Conservation (phyloP, 2,797 vertebrate genomes). For the Crocidura indochinensis region DNA sequence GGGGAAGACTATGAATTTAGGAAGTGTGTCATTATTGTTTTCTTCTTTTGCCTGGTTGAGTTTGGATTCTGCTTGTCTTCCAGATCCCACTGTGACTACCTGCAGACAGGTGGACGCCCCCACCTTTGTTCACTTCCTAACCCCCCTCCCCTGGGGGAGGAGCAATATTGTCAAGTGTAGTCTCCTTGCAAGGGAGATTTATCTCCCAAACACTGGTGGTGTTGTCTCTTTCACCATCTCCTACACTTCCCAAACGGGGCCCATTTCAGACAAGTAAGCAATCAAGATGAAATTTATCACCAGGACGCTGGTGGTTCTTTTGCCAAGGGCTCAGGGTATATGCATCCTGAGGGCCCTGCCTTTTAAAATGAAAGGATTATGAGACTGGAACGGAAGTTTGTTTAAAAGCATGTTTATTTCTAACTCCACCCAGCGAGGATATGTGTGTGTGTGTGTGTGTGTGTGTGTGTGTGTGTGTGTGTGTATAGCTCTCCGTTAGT, state of each 20-base stretch:
- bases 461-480: background rate
- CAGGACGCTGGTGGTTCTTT: constrained; percentile 5
- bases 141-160: background rate
- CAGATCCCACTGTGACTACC: background rate
- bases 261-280: constrained; percentile 10
- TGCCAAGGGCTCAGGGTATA: background rate
- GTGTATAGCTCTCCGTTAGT: constrained; percentile 63
- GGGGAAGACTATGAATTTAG: background rate
- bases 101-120: background rate
- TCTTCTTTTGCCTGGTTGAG: background rate
- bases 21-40: background rate
- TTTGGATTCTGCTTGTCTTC: background rate
- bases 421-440: constrained; percentile 20
- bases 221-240: constrained; percentile 19
- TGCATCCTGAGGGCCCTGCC: background rate
- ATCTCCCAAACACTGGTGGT: constrained; percentile 38
- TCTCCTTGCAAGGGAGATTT: constrained; percentile 8
- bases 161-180: background rate
- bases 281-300: constrained; percentile 56
- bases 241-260: constrained; percentile 1
- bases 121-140: background rate
- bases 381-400: constrained; percentile 65
- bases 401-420: constrained; percentile 73
- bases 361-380: constrained; percentile 78
- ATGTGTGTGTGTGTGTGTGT: background rate